Conservation (phyloP, 2,113 vertebrate genomes). For the Tragulus kanchil region DNA sequence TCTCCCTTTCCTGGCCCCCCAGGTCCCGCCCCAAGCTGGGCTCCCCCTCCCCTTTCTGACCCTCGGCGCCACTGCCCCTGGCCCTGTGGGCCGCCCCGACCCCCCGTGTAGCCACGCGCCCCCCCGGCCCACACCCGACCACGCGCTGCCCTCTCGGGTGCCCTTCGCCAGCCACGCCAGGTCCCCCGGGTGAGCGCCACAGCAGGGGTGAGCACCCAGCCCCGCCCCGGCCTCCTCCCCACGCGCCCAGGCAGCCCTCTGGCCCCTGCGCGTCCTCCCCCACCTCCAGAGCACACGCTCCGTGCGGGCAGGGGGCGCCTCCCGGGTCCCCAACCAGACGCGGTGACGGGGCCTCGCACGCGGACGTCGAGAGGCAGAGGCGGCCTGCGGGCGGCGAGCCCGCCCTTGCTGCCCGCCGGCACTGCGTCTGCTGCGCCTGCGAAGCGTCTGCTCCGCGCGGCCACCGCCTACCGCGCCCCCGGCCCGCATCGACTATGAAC, state of each 20-base stretch:
- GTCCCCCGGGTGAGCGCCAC: no score
- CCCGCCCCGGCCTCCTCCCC: fast-evolving
- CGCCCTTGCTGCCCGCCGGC: not conserved
- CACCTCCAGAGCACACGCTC: not conserved
- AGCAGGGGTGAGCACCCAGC: not conserved
- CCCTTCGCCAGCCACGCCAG: not conserved
- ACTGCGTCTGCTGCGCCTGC: no score
- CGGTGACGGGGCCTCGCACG: not conserved
- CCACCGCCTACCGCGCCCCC: no score
- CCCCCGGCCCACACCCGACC: no score
- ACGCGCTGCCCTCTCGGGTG: not conserved
- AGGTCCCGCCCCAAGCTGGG: not conserved
- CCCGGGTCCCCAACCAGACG: not conserved
- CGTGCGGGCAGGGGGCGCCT: fast-evolving
- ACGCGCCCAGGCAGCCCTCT: not conserved
- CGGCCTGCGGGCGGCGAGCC: fast-evolving
- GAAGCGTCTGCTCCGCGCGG: no score
- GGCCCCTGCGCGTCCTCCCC: not conserved
- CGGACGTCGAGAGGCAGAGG: not conserved
- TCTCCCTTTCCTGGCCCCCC: not conserved
- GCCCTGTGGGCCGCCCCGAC: not conserved
- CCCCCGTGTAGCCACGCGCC: not conserved
- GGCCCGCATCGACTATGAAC: not conserved
- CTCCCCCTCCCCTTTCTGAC: not conserved
- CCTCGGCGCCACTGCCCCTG: not conserved